Percentiles rank a stretch among this genome's conserved stretches.
Conservation (phyloP, 2,113 vertebrate species). For the Cheirogaleus medius region DNA sequence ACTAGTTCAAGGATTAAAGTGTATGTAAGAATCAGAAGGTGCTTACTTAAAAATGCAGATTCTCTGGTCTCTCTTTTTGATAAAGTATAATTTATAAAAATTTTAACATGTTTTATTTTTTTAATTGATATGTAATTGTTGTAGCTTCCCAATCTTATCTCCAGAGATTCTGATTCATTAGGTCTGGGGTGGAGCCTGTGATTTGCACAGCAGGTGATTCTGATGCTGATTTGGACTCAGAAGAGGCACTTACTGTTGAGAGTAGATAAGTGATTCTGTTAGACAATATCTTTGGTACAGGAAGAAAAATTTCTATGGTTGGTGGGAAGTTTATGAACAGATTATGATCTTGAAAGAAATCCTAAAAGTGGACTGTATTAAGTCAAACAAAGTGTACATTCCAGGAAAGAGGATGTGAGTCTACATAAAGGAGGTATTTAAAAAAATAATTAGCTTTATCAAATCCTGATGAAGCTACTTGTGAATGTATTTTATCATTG, state of each 20-base stretch:
- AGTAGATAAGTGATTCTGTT: background rate
- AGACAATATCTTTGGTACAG: background rate
- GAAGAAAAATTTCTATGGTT: background rate
- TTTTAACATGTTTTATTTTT: background rate
- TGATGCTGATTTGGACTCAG: background rate
- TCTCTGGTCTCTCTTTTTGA: background rate
- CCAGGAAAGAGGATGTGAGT: background rate
- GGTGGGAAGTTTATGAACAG: background rate
- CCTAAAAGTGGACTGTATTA: background rate
- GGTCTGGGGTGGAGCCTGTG: background rate
- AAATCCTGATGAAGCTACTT: background rate
- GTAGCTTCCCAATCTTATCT: background rate
- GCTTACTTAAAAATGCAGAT: background rate
- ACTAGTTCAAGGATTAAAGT: background rate
- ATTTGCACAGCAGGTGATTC: background rate
- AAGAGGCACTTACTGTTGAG: slow-evolving; percentile 7
- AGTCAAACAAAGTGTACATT: background rate
- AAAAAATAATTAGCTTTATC: background rate
- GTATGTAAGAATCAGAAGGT: background rate
- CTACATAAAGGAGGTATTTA: background rate
- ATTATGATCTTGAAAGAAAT: slow-evolving; percentile 5
- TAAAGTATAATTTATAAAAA: background rate
- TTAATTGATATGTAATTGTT: background rate
- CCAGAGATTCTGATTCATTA: background rate
- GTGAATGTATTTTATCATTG: background rate